phyloP scores from a whole-genome alignment of 1,140 invertebrate species.

The Sitophilus oryzae region DNA sequence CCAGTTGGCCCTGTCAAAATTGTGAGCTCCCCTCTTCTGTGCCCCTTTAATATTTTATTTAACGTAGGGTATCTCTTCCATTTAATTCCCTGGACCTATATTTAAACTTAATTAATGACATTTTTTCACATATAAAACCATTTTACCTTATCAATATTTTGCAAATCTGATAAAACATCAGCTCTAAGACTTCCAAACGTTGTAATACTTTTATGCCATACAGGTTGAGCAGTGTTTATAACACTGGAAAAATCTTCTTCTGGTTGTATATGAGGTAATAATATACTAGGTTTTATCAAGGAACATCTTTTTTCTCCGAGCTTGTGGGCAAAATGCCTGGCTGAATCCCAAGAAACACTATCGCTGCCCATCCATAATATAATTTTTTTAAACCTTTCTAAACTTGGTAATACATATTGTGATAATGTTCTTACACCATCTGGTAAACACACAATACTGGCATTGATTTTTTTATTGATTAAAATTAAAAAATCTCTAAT shows the following conservation, averaged over 20 bases:
- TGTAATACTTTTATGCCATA: conserved; percentile 78
- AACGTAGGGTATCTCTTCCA: conserved; percentile 87
- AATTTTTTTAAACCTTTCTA: conserved; percentile 72
- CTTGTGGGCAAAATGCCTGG: conserved; percentile 75
- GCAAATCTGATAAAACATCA: conserved; percentile 78
- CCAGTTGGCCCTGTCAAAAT: conserved; percentile 94
- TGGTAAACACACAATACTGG: conserved; percentile 53
- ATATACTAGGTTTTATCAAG: conserved; percentile 57
- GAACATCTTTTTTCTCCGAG: conserved; percentile 75
- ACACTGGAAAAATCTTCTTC: conserved; percentile 58
- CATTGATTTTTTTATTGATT: conserved; percentile 31
- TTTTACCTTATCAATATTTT: conserved; percentile 65
- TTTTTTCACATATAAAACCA: too few species aligned
- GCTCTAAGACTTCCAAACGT: conserved; percentile 73
- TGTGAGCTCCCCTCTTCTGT: conserved; percentile 83
- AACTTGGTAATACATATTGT: conserved; percentile 62
- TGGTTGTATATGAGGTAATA: conserved; percentile 45
- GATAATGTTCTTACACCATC: conserved; percentile 55
- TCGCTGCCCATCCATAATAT: conserved; percentile 77
- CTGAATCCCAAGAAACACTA: conserved; percentile 60
- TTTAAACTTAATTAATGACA: too few species aligned
- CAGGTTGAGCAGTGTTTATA: conserved; percentile 62
- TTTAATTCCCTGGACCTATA: conserved; percentile 69
- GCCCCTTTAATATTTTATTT: conserved; percentile 86
- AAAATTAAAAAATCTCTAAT: conserved; percentile 59